Conservation (phyloP, 2,113 vertebrate species). For the Piliocolobus tephrosceles region DNA sequence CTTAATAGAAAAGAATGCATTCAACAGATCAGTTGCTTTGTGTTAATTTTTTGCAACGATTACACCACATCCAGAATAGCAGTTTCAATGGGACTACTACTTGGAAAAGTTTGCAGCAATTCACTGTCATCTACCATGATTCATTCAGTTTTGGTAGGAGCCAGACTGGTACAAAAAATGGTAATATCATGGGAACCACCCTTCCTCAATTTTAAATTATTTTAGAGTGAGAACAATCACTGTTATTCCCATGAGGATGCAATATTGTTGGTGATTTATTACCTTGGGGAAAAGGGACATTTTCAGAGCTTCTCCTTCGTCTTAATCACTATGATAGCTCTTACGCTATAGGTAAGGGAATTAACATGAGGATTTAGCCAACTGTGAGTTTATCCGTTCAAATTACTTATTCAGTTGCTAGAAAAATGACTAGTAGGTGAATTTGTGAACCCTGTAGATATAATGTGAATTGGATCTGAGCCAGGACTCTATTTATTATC, state of each 20-base stretch:
- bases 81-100: background rate
- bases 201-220: background rate
- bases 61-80: background rate
- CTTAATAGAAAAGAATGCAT: background rate
- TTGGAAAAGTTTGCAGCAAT: background rate
- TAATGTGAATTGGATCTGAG: background rate
- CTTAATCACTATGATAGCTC: background rate
- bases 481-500: background rate
- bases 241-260: background rate
- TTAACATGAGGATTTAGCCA: background rate
- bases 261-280: background rate
- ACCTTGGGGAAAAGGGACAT: background rate
- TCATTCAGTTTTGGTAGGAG: background rate
- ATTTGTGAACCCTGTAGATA: background rate
- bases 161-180: background rate
- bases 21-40: background rate
- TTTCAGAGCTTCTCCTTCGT: background rate
- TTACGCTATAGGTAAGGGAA: background rate
- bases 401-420: background rate
- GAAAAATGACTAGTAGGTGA: background rate
- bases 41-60: background rate
- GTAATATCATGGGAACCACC: background rate
- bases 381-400: background rate
- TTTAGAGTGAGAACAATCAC: background rate
- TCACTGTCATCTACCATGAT: background rate